Conservation (phyloP, 2,797 vertebrate genomes). For the Scarus forsteni region DNA sequence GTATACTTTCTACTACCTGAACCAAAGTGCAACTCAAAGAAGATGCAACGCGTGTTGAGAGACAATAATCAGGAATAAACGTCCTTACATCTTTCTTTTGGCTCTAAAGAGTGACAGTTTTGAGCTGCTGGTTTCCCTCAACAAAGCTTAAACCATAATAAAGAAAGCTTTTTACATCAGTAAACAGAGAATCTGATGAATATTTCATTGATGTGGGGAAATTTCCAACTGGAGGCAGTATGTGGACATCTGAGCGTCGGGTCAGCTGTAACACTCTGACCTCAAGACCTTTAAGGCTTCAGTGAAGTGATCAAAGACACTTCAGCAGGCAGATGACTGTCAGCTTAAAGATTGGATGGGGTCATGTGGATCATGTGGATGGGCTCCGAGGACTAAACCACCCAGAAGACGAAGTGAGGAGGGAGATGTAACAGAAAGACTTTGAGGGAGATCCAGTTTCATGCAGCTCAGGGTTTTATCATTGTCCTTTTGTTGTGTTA, state of each 20-base stretch:
- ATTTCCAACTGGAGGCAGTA: not conserved
- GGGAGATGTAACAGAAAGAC: slow-evolving; percentile 3
- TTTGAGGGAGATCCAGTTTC: slow-evolving; percentile 5
- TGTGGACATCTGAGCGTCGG: slow-evolving; percentile 6
- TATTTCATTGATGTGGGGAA: not conserved
- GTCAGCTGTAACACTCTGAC: slow-evolving; percentile 30
- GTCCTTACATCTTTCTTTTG: too few relatives aligned
- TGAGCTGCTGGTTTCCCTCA: too few relatives aligned
- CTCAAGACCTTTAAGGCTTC: slow-evolving; percentile 39
- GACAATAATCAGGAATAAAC: too few relatives aligned
- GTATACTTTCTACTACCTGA: too few relatives aligned
- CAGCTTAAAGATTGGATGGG: slow-evolving; percentile 34
- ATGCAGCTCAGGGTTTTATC: not conserved
- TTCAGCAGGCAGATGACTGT: slow-evolving; percentile 48
- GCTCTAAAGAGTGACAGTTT: too few relatives aligned
- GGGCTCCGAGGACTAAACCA: slow-evolving; percentile 32
- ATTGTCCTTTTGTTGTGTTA: not conserved
- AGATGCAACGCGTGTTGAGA: too few relatives aligned
- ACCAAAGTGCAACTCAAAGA: too few relatives aligned
- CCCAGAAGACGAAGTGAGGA: slow-evolving; percentile 26
- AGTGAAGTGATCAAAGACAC: slow-evolving; percentile 55
- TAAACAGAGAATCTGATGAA: too few relatives aligned
- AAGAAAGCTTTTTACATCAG: too few relatives aligned
- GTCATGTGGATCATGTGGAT: slow-evolving; percentile 60
- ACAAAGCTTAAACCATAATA: too few relatives aligned